phyloP scores from a whole-genome alignment of 1,140 invertebrate species.

The Sycobia sp. region DNA sequence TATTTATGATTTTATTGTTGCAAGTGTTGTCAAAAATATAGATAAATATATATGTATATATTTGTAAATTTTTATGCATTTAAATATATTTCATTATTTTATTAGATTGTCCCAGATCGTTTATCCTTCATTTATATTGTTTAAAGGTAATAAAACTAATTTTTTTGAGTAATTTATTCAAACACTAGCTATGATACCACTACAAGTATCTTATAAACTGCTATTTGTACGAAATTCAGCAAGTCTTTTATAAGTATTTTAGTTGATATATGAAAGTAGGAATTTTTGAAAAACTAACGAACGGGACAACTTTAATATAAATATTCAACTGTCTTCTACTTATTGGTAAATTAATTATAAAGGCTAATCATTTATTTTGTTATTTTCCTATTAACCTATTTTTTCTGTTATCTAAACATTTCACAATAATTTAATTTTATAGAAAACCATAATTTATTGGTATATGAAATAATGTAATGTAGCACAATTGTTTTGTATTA shows the following conservation, averaged over 20 bases:
- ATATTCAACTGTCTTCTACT: slow-evolving; percentile 50
- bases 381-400: slow-evolving; percentile 61
- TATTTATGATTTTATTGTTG: slow-evolving; percentile 50
- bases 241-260: slow-evolving; percentile 28
- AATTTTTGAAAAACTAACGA: slow-evolving; percentile 50
- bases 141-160: slow-evolving; percentile 42
- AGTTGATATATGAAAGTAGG: background rate
- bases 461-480: slow-evolving; percentile 34
- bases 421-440: slow-evolving; percentile 59
- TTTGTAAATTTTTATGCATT: slow-evolving; percentile 28
- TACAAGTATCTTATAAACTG: slow-evolving; percentile 4
- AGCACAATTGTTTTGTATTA: no score
- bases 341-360: slow-evolving; percentile 47
- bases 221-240: slow-evolving; percentile 14
- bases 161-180: slow-evolving; percentile 11
- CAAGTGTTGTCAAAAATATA: slow-evolving; percentile 60
- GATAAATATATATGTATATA: slow-evolving; percentile 43
- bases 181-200: no score
- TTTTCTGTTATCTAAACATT: slow-evolving; percentile 55
- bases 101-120: slow-evolving; percentile 45
- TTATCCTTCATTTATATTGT: slow-evolving; percentile 49
- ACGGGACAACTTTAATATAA: slow-evolving; percentile 51
- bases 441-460: slow-evolving; percentile 56
- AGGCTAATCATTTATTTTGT: slow-evolving; percentile 58
- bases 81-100: slow-evolving; percentile 35